phyloP scores from a whole-genome alignment of 2,797 vertebrate genomes.

The Cyclura pinguis region DNA sequence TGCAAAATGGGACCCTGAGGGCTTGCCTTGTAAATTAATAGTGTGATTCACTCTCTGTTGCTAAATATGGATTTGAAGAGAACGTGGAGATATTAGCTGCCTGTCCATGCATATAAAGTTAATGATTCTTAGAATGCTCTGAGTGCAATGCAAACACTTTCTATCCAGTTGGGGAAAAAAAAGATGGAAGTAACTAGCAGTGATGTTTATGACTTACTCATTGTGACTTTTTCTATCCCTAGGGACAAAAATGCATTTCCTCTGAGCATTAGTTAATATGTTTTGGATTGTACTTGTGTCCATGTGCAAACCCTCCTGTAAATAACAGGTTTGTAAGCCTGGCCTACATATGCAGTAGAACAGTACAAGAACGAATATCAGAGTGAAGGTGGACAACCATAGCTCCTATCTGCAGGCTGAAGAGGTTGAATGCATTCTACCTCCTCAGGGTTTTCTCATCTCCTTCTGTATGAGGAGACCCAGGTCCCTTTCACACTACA shows the following conservation, averaged over 20 bases:
- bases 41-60: constrained; percentile 32
- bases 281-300: not conserved
- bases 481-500: too few relatives aligned
- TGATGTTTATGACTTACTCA: constrained; percentile 13
- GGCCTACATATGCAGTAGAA: too few relatives aligned
- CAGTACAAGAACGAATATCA: not conserved
- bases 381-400: not conserved
- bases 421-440: too few relatives aligned
- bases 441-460: too few relatives aligned
- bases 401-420: not conserved
- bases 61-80: constrained; percentile 37
- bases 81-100: constrained; percentile 26
- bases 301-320: not conserved
- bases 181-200: not conserved
- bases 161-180: not conserved
- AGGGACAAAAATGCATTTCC: not conserved
- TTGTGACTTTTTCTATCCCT: not conserved
- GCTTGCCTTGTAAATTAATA: constrained; percentile 39
- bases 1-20: constrained; percentile 32
- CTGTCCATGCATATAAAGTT: constrained; percentile 39
- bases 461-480: too few relatives aligned
- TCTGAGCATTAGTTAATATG: not conserved
- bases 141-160: not conserved
- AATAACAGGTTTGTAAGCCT: not conserved
- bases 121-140: constrained; percentile 22